Base-by-base conservation (phyloP, 2,113 vertebrate species). In the Spheniscus mendiculus region DNA sequence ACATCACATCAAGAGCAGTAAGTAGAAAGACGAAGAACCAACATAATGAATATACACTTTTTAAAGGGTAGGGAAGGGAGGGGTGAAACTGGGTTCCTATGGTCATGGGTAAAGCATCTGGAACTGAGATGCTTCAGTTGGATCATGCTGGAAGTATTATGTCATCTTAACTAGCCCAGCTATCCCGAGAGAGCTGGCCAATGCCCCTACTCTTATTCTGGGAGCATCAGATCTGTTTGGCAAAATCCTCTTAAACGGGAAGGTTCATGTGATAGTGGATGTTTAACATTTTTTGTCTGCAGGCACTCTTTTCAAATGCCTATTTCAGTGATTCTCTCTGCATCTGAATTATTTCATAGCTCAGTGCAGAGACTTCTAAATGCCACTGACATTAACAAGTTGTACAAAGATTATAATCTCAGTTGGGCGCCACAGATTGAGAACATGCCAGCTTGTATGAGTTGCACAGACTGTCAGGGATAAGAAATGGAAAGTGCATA, bases 341-440 rank as follows among this genome's bases (percentile, higher is more conserved):
- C 63, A 44, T 73, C 67, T 97, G 92, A 97, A 92, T 96, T 97
- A 96, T 96, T 94, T 90, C 95, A 66, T 77, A 93, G 79, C 85
- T 96, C 92, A 81, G 50, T 71, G 67, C 67, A 86, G 79, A 90
- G 83, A n/a, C 42, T 95, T 92, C 85, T 94, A 96, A 96, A 97
- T 95, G 93, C 89, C 97, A 96, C 71, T 93, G 96, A 93, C 96
- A 93, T 95, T 95, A 97, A 95, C 95, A 97, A 86, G 78, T 93
- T 94, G 92, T 94, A 95, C 92, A 90, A 83, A 92, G 88, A 94
- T 90, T 74, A 94, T 93, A 73, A 92, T 93, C 96, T 97, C 95
- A 71, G 90, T 83, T 96, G 92, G 85, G 63, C 20, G 0, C 67
- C 90, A 38, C 87, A 92, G 85, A 88, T 53, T 86, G 92, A 95